Conservation (phyloP, 2,797 vertebrate species). For the Siniperca scherzeri region DNA sequence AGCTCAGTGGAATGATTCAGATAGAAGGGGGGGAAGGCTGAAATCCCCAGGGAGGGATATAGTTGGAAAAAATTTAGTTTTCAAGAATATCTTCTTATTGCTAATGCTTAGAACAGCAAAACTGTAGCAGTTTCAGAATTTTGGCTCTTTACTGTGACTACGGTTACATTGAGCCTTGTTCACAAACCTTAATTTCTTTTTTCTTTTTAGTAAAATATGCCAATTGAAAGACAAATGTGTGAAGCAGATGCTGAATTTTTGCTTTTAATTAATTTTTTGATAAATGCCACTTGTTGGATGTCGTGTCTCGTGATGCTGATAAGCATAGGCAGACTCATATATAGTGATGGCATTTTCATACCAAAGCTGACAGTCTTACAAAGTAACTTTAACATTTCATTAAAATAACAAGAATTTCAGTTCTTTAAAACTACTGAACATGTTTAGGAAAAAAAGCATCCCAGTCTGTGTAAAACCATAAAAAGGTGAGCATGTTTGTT, state of each 20-base stretch:
- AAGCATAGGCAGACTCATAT: background rate
- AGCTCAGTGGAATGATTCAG: conserved; percentile 54
- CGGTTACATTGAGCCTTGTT: background rate
- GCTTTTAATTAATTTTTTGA: background rate
- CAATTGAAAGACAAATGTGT: background rate
- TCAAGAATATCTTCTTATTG: conserved; percentile 32
- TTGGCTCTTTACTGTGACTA: background rate
- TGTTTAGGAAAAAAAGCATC: background rate
- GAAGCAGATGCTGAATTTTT: background rate
- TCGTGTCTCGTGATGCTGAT: background rate
- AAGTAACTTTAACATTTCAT: background rate
- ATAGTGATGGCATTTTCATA: background rate
- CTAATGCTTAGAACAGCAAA: background rate
- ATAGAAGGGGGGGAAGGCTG: conserved; percentile 16
- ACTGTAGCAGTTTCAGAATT: conserved; percentile 18
- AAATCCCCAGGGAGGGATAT: conserved; percentile 30
- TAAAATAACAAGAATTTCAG: background rate
- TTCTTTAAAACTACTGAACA: background rate
- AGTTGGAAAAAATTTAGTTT: conserved; percentile 36
- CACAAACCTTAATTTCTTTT: background rate
- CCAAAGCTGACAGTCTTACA: background rate
- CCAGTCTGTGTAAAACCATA: conserved; percentile 9
- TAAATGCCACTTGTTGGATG: background rate
- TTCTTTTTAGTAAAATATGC: background rate
- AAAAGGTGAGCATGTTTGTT: background rate